These are phyloP conservation scores for Phaetusa simplex DNA, from an alignment of 2,113 vertebrate species.

Conservation along the genomic window DNA sequence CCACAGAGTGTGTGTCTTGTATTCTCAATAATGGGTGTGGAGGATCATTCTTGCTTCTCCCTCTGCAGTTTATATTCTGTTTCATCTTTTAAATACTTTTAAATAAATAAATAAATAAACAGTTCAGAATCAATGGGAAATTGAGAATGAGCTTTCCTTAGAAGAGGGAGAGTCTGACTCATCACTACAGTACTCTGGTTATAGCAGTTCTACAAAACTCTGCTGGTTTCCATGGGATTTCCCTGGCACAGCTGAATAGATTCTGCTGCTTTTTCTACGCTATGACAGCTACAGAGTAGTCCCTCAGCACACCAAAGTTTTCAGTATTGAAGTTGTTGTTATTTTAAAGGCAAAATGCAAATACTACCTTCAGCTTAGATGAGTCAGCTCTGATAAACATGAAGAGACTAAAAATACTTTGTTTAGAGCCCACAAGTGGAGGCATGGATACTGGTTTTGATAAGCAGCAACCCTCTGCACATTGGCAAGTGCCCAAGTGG, in stretches of 20 bases:
- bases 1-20: not conserved
- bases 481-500: constrained; percentile 4
- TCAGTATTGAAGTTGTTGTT: not conserved
- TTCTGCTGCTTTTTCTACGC: not conserved
- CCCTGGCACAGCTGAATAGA: not conserved
- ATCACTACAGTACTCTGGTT: not conserved
- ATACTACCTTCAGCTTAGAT: constrained; percentile 1
- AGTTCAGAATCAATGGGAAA: not conserved
- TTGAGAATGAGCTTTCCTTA: not conserved
- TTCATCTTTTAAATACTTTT: not conserved
- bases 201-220: not conserved
- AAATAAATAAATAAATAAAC: not conserved
- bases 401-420: constrained; percentile 56
- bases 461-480: constrained; percentile 9
- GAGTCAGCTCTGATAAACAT: constrained; percentile 29
- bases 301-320: not conserved
- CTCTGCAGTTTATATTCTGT: not conserved
- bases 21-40: not conserved
- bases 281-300: not conserved
- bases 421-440: constrained; percentile 30
- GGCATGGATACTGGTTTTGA: constrained; percentile 48
- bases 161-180: not conserved
- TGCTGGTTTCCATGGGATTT: constrained; percentile 17
- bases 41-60: not conserved
- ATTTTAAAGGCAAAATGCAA: not conserved